Evolutionary conservation across 1,140 invertebrate genomes (phyloP).

Genomic region (Oncopeltus fasciatus): DNA sequence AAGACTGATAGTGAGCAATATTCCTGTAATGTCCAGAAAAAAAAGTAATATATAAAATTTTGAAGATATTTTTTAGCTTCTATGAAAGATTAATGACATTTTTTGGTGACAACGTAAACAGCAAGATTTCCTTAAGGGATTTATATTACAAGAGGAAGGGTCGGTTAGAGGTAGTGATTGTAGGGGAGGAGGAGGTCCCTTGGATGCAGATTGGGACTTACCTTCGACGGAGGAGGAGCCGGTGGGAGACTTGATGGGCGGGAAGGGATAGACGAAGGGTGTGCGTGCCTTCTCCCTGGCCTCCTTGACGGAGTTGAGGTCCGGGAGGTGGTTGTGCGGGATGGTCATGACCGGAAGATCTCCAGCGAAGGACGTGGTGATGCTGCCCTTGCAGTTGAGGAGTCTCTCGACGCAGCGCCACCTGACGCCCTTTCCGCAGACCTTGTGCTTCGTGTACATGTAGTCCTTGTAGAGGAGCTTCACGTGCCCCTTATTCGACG

Average conservation of each 20-base stretch:
- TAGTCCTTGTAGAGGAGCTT: conserved; percentile 2
- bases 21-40: no score
- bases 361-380: not conserved
- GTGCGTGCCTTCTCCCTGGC: not conserved
- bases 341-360: conserved; percentile 1
- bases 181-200: no score
- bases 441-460: conserved; percentile 4
- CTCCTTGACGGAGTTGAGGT: not conserved
- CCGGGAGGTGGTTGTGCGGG: conserved; percentile 2
- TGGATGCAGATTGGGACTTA: no score
- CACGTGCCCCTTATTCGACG: not conserved
- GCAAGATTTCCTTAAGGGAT: no score
- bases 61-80: no score
- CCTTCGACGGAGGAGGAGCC: not conserved
- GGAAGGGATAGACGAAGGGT: not conserved
- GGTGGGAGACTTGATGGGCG: not conserved
- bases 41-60: no score
- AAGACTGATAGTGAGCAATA: no score
- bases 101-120: no score
- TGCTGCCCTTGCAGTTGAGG: conserved; percentile 1
- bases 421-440: not conserved
- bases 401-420: not conserved
- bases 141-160: no score
- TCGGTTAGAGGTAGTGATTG: no score
- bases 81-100: no score